Evolutionary conservation across 2,888 invertebrate genomes (phyloP).

Genomic region (Rotaria magnacalcarata): DNA sequence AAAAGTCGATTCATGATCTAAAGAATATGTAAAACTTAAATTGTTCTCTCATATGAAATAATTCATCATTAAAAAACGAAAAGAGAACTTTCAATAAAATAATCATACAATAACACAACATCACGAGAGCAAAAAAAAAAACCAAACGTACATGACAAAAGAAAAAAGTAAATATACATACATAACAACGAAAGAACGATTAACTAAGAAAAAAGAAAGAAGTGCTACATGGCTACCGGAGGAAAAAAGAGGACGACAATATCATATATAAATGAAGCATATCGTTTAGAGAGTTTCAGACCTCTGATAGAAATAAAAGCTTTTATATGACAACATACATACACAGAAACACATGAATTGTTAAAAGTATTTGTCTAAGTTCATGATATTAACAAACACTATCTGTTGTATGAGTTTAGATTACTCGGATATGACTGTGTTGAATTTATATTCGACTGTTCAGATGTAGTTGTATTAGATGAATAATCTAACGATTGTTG

Average conservation of each 20-base stretch:
- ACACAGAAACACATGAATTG: neutral
- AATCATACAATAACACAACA: neutral
- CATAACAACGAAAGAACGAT: constrained; percentile 7
- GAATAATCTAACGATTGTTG: neutral
- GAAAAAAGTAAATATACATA: neutral
- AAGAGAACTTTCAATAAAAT: neutral
- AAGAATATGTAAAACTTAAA: constrained; percentile 8
- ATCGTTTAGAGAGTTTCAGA: neutral
- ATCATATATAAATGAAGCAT: neutral
- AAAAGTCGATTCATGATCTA: neutral
- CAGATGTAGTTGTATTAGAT: neutral
- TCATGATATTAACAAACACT: neutral
- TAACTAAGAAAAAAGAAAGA: neutral
- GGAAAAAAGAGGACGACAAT: neutral
- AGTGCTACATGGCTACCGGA: neutral
- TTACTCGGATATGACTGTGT: constrained; percentile 33
- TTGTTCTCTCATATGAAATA: constrained; percentile 2
- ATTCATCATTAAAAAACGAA: neutral
- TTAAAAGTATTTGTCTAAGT: neutral
- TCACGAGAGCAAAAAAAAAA: neutral
- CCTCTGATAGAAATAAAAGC: neutral
- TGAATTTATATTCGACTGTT: constrained; percentile 17
- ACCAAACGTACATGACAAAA: neutral
- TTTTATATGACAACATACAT: neutral
- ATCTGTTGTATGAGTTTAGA: constrained; percentile 33